These are phyloP conservation scores for Zaprionus ornatus DNA, from an alignment of 1,140 invertebrate genomes.

Conservation along the genomic window DNA sequence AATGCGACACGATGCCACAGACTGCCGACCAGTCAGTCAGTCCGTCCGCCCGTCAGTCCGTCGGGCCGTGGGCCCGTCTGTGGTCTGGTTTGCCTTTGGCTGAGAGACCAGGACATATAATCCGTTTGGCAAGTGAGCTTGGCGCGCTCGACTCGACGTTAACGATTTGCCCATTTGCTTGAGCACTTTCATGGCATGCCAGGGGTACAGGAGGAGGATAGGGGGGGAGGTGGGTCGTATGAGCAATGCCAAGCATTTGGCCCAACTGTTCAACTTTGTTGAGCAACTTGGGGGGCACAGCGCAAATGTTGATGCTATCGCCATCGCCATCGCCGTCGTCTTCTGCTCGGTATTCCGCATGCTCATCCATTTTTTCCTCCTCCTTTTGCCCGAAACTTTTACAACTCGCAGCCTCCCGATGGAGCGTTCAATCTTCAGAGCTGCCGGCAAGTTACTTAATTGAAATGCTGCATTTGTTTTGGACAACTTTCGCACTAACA, in stretches of 20 bases:
- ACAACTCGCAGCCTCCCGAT: constrained; percentile 27
- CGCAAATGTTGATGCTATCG: constrained; percentile 16
- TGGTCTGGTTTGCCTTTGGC: neutral
- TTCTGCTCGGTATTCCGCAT: constrained; percentile 5
- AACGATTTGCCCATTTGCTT: constrained; percentile 49
- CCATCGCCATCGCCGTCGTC: neutral
- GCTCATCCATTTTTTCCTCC: constrained; percentile 29
- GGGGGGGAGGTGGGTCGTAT: too few species aligned
- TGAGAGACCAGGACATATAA: constrained; percentile 23
- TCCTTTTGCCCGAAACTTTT: constrained; percentile 18
- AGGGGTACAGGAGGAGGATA: too few species aligned
- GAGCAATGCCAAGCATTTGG: constrained; percentile 42
- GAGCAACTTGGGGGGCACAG: constrained; percentile 30
- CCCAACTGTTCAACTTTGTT: constrained; percentile 39
- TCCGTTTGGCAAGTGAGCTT: constrained; percentile 21
- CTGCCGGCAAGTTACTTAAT: constrained; percentile 41
- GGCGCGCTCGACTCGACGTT: constrained; percentile 36
- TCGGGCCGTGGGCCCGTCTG: neutral
- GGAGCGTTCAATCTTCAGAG: constrained; percentile 48
- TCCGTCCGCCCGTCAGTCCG: neutral
- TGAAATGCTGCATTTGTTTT: constrained; percentile 55
- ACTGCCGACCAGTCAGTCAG: constrained; percentile 12
- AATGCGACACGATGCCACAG: constrained; percentile 23
- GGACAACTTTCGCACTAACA: constrained; percentile 37
- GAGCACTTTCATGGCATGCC: constrained; percentile 36